Evolutionary conservation across 2,888 invertebrate species (phyloP).

Genomic region (Priocnemis perturbator): DNA sequence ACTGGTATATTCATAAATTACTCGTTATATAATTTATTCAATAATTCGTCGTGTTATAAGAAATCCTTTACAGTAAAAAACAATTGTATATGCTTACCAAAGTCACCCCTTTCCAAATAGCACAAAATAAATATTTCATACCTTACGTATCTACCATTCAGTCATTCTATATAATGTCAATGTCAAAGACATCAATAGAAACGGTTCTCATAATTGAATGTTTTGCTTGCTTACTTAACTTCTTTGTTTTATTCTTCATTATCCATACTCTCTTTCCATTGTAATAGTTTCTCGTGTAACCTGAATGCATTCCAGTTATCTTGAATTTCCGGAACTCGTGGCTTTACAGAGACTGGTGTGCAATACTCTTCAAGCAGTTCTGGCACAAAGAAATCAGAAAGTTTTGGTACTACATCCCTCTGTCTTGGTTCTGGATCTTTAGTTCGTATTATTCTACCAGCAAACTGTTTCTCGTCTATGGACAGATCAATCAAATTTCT

Average conservation of each 20-base stretch:
- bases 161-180: neutral
- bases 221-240: no score
- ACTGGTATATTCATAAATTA: constrained; percentile 20
- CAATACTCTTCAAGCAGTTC: constrained; percentile 59
- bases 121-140: no score
- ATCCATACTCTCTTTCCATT: constrained; percentile 63
- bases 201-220: neutral
- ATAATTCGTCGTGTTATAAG: constrained; percentile 16
- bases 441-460: constrained; percentile 61
- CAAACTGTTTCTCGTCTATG: constrained; percentile 64
- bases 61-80: constrained; percentile 14
- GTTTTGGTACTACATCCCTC: constrained; percentile 61
- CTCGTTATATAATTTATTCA: constrained; percentile 20
- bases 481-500: constrained; percentile 66
- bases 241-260: constrained; percentile 19
- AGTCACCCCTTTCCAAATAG: constrained; percentile 29
- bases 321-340: constrained; percentile 48
- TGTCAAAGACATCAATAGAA: constrained; percentile 7
- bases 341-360: constrained; percentile 47
- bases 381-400: constrained; percentile 66
- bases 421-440: constrained; percentile 68
- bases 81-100: constrained; percentile 30
- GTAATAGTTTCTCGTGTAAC: constrained; percentile 64
- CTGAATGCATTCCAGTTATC: constrained; percentile 63
- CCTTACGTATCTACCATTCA: no score